phyloP scores from a whole-genome alignment of 2,888 invertebrate genomes.

The Orthosia gothica region DNA sequence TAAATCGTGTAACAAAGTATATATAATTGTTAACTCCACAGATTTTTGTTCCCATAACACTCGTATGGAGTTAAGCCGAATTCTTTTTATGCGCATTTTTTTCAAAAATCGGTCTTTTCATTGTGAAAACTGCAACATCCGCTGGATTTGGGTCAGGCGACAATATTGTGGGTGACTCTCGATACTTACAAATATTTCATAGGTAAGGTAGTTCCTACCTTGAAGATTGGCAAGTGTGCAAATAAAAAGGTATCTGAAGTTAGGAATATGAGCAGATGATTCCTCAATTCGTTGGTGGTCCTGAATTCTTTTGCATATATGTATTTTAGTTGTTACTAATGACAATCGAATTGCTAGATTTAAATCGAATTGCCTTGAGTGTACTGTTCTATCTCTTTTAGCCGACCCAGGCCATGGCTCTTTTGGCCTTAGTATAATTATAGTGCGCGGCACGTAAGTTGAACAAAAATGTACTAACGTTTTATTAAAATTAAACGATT shows the following conservation, averaged over 20 bases:
- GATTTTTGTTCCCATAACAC: slow-evolving; percentile 66
- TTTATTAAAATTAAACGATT: no score
- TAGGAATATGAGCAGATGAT: not conserved
- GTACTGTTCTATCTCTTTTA: no score
- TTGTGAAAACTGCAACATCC: slow-evolving; percentile 83
- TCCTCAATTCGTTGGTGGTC: not conserved
- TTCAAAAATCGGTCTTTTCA: slow-evolving; percentile 70
- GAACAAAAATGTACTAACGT: no score
- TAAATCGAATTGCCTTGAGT: not conserved
- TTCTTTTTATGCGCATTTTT: slow-evolving; percentile 82
- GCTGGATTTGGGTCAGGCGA: slow-evolving; percentile 89
- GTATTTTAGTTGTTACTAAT: not conserved
- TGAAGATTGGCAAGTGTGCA: slow-evolving; percentile 20
- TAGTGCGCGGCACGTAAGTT: no score
- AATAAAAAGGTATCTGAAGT: not conserved
- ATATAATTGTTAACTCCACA: slow-evolving; percentile 64
- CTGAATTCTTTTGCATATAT: not conserved
- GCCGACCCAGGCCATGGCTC: no score
- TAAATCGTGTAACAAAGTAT: not conserved
- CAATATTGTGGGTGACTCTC: slow-evolving; percentile 75
- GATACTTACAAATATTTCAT: slow-evolving; percentile 33
- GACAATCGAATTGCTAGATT: not conserved
- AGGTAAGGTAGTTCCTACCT: not conserved
- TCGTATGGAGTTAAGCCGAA: slow-evolving; percentile 82
- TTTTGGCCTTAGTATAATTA: no score